Evolutionary conservation across 1,140 invertebrate species (phyloP).

Genomic region (Diachasma alloeum): DNA sequence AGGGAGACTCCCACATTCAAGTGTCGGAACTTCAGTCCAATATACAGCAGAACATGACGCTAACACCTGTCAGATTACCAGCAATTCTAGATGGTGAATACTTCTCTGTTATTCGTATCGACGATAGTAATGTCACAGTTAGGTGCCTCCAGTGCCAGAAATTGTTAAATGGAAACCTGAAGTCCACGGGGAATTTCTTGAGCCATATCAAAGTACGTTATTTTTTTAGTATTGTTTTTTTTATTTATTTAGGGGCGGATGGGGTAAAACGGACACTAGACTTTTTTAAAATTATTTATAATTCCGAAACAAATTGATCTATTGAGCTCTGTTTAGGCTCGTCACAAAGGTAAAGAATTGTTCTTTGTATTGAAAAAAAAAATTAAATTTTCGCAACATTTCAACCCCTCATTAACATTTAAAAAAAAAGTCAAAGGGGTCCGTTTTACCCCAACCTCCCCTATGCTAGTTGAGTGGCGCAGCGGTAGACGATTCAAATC

Average conservation of each 20-base stretch:
- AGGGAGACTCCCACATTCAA: conserved; percentile 38
- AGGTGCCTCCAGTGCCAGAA: conserved; percentile 60
- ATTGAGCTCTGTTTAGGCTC: too few species aligned
- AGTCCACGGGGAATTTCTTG: conserved; percentile 62
- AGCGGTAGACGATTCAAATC: too few species aligned
- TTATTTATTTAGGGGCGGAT: too few species aligned
- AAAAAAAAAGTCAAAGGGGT: too few species aligned
- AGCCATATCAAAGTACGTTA: conserved; percentile 61
- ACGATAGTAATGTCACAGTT: conserved; percentile 61
- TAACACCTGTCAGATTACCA: conserved; percentile 59
- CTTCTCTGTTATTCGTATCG: conserved; percentile 58
- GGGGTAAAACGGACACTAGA: too few species aligned
- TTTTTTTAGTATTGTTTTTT: conserved; percentile 1
- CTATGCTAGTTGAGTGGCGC: not conserved
- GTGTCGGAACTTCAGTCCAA: conserved; percentile 45
- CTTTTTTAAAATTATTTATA: too few species aligned
- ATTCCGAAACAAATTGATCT: too few species aligned
- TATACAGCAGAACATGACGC: conserved; percentile 48
- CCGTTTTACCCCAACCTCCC: too few species aligned
- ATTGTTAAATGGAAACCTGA: conserved; percentile 60
- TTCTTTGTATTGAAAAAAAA: too few species aligned
- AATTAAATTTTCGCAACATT: too few species aligned
- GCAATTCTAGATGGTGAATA: conserved; percentile 63
- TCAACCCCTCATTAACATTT: too few species aligned
- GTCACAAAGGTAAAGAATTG: too few species aligned